Evolutionary conservation across 2,888 invertebrate species (phyloP).

Genomic region (Lagria hirta): DNA sequence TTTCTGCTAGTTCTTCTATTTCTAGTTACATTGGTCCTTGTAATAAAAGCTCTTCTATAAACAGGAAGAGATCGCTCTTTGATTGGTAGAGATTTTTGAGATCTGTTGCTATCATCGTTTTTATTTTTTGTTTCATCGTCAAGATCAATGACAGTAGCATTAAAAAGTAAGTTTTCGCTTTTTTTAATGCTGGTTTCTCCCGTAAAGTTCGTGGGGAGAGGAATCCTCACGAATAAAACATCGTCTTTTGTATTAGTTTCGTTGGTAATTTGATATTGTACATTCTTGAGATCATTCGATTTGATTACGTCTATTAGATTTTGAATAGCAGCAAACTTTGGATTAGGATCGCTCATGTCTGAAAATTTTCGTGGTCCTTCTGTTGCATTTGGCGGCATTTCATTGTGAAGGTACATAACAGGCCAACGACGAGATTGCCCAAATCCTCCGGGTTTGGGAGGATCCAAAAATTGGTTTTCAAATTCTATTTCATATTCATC

Average conservation of each 20-base stretch:
- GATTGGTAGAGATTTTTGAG: slow-evolving; percentile 31
- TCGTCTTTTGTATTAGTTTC: slow-evolving; percentile 47
- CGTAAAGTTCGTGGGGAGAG: slow-evolving; percentile 47
- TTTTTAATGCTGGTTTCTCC: slow-evolving; percentile 28
- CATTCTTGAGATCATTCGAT: slow-evolving; percentile 48
- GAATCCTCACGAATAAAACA: slow-evolving; percentile 49
- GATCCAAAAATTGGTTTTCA: slow-evolving; percentile 54
- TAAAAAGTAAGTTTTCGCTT: slow-evolving; percentile 22
- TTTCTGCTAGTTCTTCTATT: slow-evolving; percentile 22
- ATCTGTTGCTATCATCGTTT: slow-evolving; percentile 29
- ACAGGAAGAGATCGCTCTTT: slow-evolving; percentile 23
- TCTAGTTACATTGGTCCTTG: slow-evolving; percentile 45
- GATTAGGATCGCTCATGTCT: slow-evolving; percentile 29
- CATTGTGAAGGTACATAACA: slow-evolving; percentile 78
- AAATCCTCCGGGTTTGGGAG: slow-evolving; percentile 56
- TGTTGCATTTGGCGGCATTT: slow-evolving; percentile 69
- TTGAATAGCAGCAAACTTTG: slow-evolving; percentile 48
- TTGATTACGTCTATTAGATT: slow-evolving; percentile 50
- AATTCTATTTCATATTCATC: slow-evolving; percentile 51
- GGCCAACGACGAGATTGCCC: slow-evolving; percentile 67
- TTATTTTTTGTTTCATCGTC: slow-evolving; percentile 20
- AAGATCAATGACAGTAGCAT: slow-evolving; percentile 29
- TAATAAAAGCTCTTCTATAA: slow-evolving; percentile 45
- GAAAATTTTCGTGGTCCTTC: too few species aligned
- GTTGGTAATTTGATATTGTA: slow-evolving; percentile 49